Evolutionary conservation across 1,140 invertebrate species (phyloP), one percentile per base, ranked within the genome.

Genomic region (Psix sp.): DNA sequence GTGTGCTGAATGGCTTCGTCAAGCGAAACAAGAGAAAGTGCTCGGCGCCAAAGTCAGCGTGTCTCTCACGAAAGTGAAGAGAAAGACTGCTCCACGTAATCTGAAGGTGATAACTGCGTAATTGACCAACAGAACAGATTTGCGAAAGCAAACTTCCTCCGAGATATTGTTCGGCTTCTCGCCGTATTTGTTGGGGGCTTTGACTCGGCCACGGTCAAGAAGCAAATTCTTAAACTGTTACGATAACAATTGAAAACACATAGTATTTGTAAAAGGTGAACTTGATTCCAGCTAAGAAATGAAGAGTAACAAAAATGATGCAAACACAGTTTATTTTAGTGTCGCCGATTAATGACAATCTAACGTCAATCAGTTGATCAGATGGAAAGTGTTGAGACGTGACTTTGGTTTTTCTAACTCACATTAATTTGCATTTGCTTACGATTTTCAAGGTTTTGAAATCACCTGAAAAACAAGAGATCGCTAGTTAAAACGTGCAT

Each of bases 21-120:
- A 62, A 76, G 73, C 70, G 46, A 73, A 52, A 78, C 71, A 54
- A 70, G 82, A 82, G 83, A 84, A 84, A 84, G 83, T 82, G 39
- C 29, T 51, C 36, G 39, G n/a, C n/a, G 42, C 16, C 65, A 49
- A 48, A 71, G 17, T 62, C 33, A 39, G 20, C 39, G 18, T 21
- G 33, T 40, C 11, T 65, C 39, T 59, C 66, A 77, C 35, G 76
- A 80, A 79, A 77, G 80, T 59, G 60, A 79, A 73, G 78, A 79
- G 79, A 82, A 81, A 82, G 77, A 82, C 38, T 17, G n/a, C 21
- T 45, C 40, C 42, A 36, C 52, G 46, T 70, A 60, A 71, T 56
- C 46, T 5, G 21, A 56, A 67, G 45, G 51, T 48, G 65, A 59
- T 67, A 68, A 67, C 40, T 68, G 39, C 51, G 33, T 68, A 46